Evolutionary conservation across 2,888 invertebrate species (phyloP).

Genomic region (Pyrrhosoma nymphula): DNA sequence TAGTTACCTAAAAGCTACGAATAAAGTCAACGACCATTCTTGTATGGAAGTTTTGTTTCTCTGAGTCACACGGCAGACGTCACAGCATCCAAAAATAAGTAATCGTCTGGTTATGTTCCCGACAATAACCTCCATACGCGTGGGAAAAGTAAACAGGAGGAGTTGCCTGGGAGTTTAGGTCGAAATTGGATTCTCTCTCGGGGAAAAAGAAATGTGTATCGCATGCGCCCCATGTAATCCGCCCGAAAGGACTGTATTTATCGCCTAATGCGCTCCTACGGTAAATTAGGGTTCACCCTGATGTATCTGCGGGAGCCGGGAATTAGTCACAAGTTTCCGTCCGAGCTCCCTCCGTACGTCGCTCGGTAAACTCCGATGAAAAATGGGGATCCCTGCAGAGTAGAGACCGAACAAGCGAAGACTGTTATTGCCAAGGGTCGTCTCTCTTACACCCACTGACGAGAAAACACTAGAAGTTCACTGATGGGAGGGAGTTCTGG

Average conservation of each 20-base stretch:
- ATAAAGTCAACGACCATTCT: background rate
- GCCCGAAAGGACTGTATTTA: constrained; percentile 18
- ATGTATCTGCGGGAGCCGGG: background rate
- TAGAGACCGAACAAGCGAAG: too few species aligned
- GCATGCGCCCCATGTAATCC: background rate
- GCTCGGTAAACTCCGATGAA: background rate
- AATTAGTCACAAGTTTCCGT: background rate
- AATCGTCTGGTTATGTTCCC: background rate
- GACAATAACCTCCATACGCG: background rate
- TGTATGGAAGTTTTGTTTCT: background rate
- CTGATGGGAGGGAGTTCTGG: too few species aligned
- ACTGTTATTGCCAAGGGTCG: too few species aligned
- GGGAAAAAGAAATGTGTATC: too few species aligned
- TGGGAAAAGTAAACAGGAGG: background rate
- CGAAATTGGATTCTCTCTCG: background rate
- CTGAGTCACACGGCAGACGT: background rate
- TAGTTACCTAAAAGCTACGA: too few species aligned
- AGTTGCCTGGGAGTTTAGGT: background rate
- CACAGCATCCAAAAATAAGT: background rate
- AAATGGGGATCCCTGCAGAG: background rate
- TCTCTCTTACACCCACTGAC: too few species aligned
- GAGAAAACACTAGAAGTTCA: too few species aligned
- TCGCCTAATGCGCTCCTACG: background rate
- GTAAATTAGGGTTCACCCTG: constrained; percentile 1
- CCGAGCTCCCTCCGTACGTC: background rate